Base-by-base conservation (phyloP, 2,797 vertebrate species). In the Halcyon badia region DNA sequence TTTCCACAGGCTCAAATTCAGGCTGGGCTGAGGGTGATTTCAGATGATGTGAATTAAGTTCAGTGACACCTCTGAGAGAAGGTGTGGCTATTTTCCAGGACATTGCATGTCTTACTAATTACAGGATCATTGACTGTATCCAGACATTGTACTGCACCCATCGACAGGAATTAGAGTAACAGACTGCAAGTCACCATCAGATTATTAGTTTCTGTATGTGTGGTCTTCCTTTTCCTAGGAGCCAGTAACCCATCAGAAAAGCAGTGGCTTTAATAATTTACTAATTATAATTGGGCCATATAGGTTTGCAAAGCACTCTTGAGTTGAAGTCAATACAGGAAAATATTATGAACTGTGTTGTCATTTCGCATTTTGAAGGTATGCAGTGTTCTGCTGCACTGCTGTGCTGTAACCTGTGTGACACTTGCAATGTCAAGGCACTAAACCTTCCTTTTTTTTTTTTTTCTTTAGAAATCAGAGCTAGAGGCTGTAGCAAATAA, bases 141-240 rank as follows among this genome's bases (percentile, higher is more conserved):
- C 22, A 58, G n/a, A 25, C 25, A 68, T 18, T 0, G 0, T 30
- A 18, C 33, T 51, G n/a, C 9, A 2, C 9, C 20, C 35, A 39
- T 41, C 4, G 2, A 48, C 35, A 73, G 31, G 17, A 81, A 52
- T 51, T 70, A 56, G 25, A 82, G n/a, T 35, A 88, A 81, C 70
- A 22, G 17, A 52, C 28, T 88, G 62, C 33, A 76, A 83, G 39
- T 72, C 14, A 46, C 51, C 19, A 28, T 52, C 33, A 39, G 68
- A 42, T 89, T 33, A 39, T 0, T 0, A 60, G 64, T 73, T 72
- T 81, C 68, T 76, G 31, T 66, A 41, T 2, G 1, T 16, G 10
- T 84, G 21, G 10, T 21, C 57, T 91, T 83, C 39, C 46, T 62
- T 56, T 60, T 49, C 49, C 41, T 58, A 58, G 41, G 75, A 76